Evolutionary conservation across 2,888 invertebrate genomes (phyloP).

Genomic region (Mythimna lalbum): DNA sequence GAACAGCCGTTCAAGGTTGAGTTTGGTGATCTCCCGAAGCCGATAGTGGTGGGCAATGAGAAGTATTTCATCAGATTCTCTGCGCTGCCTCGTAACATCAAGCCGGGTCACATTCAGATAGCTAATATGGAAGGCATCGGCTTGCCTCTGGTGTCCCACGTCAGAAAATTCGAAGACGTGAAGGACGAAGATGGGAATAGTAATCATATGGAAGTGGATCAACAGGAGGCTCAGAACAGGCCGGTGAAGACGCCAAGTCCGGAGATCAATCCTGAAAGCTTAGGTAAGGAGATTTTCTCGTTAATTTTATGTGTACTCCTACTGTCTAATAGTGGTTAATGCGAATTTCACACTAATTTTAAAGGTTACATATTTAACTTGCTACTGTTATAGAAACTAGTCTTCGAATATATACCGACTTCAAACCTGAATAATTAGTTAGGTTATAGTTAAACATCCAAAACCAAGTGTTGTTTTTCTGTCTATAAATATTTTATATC

Average conservation of each 20-base stretch:
- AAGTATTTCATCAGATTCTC: constrained; percentile 96
- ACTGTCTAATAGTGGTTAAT: neutral
- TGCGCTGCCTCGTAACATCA: constrained; percentile 93
- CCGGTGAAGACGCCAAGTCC: constrained; percentile 82
- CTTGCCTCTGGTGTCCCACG: constrained; percentile 60
- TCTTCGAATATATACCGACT: too few species aligned
- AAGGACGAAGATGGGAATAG: constrained; percentile 63
- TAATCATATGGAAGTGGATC: constrained; percentile 72
- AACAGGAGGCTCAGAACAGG: constrained; percentile 64
- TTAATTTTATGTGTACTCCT: neutral
- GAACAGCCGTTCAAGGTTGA: constrained; percentile 94
- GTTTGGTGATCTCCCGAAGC: constrained; percentile 96
- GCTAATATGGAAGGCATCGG: constrained; percentile 93
- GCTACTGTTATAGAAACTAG: neutral
- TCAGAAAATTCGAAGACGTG: constrained; percentile 63
- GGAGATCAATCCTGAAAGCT: constrained; percentile 76
- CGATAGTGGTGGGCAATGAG: constrained; percentile 93
- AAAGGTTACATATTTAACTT: neutral
- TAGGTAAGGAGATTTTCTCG: constrained; percentile 72
- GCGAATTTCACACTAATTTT: too few species aligned
- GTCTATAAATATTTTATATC: neutral
- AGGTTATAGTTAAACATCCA: neutral
- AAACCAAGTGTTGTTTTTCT: neutral
- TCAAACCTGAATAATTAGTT: too few species aligned
- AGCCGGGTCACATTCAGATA: constrained; percentile 93